Conservation (phyloP, 2,888 invertebrate genomes). For the Carcina quercana region DNA sequence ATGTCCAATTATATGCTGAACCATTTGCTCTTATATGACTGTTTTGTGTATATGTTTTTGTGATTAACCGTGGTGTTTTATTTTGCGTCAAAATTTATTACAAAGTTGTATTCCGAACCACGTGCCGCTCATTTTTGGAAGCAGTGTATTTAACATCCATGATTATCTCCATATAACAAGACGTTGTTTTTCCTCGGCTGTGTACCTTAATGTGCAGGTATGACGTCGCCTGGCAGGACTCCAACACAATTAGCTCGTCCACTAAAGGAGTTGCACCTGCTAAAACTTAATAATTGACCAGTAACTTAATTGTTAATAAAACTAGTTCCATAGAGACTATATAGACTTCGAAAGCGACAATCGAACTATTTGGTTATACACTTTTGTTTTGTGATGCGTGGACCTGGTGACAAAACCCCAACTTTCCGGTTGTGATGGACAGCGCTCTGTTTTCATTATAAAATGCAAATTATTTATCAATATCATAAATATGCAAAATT, state of each 20-base stretch:
- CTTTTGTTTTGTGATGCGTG: not conserved
- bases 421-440: too few species aligned
- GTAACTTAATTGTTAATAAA: conserved; percentile 43
- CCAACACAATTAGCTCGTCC: conserved; percentile 46
- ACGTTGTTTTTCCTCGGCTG: conserved; percentile 35
- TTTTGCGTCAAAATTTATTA: too few species aligned
- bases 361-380: conserved; percentile 4
- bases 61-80: too few species aligned
- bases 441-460: too few species aligned
- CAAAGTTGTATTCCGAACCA: too few species aligned
- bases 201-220: conserved; percentile 48
- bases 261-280: conserved; percentile 59
- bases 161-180: conserved; percentile 46
- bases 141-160: conserved; percentile 19
- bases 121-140: too few species aligned
- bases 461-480: too few species aligned
- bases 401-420: too few species aligned
- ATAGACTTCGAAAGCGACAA: conserved; percentile 5
- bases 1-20: too few species aligned
- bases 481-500: too few species aligned
- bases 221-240: conserved; percentile 32
- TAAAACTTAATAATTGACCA: conserved; percentile 46
- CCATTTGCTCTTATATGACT: too few species aligned
- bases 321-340: conserved; percentile 31
- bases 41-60: too few species aligned